Base-by-base conservation (phyloP, 2,113 vertebrate genomes). In the Bufo gargarizans region DNA sequence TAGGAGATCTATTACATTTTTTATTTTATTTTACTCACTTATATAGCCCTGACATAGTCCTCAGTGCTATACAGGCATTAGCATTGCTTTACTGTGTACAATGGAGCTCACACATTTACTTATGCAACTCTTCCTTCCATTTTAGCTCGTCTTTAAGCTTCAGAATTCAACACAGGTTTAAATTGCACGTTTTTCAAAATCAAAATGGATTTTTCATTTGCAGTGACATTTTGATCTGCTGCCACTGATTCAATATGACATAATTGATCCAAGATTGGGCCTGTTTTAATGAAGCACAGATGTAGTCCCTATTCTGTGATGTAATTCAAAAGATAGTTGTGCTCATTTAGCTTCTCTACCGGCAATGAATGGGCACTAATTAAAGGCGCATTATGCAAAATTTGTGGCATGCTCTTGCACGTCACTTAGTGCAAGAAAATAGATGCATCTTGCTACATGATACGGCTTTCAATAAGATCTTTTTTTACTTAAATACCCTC, bases 341-440 rank as follows among this genome's bases (percentile, higher is more conserved):
- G 63, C 82, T 83, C 63, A 69, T 69, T 69, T 53, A 83, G 63
- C 55, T 83, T 83, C 13, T 63, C 65, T 83, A 55, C 45, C 53
- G 11, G 63, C 63, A 55, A 83, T 69, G 63, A 83, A 83, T 83
- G 63, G 82, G 82, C 65, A 83, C 82, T 83, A 83, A 83, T 83
- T 69, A 69, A 83, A 83, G 63, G 82, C 82, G 19, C 65, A 83
- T 83, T 83, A 69, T 83, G 43, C 47, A 83, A 33, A 83, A 83
- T 83, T 20, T 53, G 82, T 69, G 49, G 49, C 82, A 69, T 83
- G 82, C 63, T 69, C 63, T 50, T 69, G 50, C 47, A 83, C 63
- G 49, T 83, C 81, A 83, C 63, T 83, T 53, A 83, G 58, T 67
- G 61, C 45, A 83, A 61, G 20, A 83, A 83, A 67, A 50, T 65